A percentile compares a stretch with the other conserved stretches of the same genome.
Conservation (phyloP, 2,113 vertebrate species). For the Gyps fulvus region DNA sequence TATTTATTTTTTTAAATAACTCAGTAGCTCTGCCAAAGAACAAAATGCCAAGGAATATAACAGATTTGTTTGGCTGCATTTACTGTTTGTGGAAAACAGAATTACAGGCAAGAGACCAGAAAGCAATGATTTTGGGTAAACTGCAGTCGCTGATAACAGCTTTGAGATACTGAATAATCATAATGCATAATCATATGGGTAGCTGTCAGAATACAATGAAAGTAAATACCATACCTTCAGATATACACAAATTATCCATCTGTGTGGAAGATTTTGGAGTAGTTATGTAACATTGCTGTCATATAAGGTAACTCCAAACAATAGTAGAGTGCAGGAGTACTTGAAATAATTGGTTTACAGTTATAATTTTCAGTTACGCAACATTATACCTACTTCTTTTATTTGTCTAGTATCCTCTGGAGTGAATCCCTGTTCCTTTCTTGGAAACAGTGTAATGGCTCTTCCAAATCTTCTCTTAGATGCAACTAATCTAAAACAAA, state of each 20-base stretch:
- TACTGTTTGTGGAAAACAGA: conserved; percentile 12
- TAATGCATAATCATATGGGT: conserved; percentile 16
- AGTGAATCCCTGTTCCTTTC: not conserved
- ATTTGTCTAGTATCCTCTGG: not conserved
- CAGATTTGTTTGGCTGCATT: conserved; percentile 20
- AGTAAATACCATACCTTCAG: conserved; percentile 18
- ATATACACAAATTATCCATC: conserved; percentile 27
- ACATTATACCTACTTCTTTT: not conserved
- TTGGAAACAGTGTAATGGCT: not conserved
- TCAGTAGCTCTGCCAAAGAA: not conserved
- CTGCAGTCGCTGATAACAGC: conserved; percentile 1
- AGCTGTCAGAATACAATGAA: conserved; percentile 37
- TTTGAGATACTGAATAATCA: conserved; percentile 20
- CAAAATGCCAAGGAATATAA: not conserved
- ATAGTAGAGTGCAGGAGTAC: not conserved
- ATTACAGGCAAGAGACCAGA: conserved; percentile 26
- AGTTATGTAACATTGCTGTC: not conserved
- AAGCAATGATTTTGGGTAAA: not conserved
- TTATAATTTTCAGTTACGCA: not conserved
- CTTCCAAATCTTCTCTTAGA: not conserved
- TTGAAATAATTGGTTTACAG: not conserved
- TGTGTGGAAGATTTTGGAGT: conserved; percentile 14
- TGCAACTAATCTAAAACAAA: not conserved
- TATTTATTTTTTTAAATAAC: not conserved
- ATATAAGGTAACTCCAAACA: conserved; percentile 6